Evolutionary conservation across 2,113 vertebrate species (phyloP), one percentile per base, ranked within the genome.

Genomic region (Fregata magnificens): DNA sequence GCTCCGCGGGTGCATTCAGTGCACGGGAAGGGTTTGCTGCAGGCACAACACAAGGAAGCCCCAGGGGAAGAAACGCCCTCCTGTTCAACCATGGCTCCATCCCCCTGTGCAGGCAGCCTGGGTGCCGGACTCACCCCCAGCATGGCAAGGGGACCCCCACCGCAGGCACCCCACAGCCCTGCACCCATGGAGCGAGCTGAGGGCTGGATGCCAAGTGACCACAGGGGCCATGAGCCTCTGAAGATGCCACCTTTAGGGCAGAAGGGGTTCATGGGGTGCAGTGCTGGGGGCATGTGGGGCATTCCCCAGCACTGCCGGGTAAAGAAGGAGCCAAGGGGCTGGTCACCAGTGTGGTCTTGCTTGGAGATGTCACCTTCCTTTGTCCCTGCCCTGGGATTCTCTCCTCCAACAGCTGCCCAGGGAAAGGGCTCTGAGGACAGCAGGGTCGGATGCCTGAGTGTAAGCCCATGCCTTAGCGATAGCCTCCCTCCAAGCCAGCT

Each of bases 1-100:
- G 12, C 22, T 25, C 20, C 2, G 4, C 0, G 0, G 26, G 3
- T 10, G 11, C 1, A 1, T 18, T 52, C 53, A 42, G 50, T 59
- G 56, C 70, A 1, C 0, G 16, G 58, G 42, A 38, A 56, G 31
- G 12, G 11, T 34, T 73, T 58, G 78, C 32, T 79, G 56, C 14
- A 67, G 56, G 19, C 12, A 36, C 13, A 59, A 24, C 15, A 49
- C 42, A 40, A 59, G 56, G 52, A 78, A 86, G 6, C 5, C 25
- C 31, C 79, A 2, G 1, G 10, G 10, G 26, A 16, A 44, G 13
- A 83, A 34, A 26, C 14, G 9, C 11, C 31, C 12, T 76, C 13
- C 53, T 2, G 0, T 32, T 47, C 58, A 10, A 9, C 38, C 19
- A 3, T 31, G 36, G 26, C 34, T 83, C 29, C 32, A 4, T 25